Base-by-base conservation (phyloP, 2,888 invertebrate genomes). In the Amiota communis region DNA sequence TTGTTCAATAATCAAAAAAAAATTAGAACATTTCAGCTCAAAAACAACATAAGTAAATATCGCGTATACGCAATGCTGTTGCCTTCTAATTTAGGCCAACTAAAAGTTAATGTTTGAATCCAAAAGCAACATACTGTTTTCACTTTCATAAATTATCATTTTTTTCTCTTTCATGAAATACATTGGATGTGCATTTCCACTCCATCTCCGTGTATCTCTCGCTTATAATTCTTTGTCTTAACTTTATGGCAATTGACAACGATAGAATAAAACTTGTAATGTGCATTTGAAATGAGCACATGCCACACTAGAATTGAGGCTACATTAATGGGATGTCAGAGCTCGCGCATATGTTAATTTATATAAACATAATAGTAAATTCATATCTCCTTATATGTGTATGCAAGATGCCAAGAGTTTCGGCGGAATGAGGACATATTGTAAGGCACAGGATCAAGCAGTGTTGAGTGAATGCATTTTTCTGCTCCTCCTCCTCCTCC, bases 231-330 rank as follows among this genome's bases (percentile, higher is more conserved):
- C n/a, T 51, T 51, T n/a, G 11, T 63, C 36, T 23, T 10, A 49
- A 20, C 51, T 67, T 67, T 67, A 67, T 67, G 67, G 17, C 67
- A 67, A 67, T 67, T 67, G 67, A 67, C 67, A 67, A 51, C 67
- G 23, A 20, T 20, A 51, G 51, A 49, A 51, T 51, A 51, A 20
- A 67, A 67, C 67, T 79, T 85, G 86, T 84, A 83, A 84, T 85
- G 86, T 81, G 80, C 83, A 83, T 86, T 82, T 72, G 80, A 86
- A 83, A 83, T 84, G 86, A 84, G 86, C 83, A 86, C 83, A 86
- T 67, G 67, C 67, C 67, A 49, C 67, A 51, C 51, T 20, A 67
- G 49, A 67, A 67, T 67, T 67, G 49, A 67, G 67, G 67, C 67
- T n/a, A 47, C 46, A 67, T 67, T 67, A 67, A 67, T 67, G 20